Conservation (phyloP, 2,113 vertebrate genomes). For the Proterorhinus semilunaris region DNA sequence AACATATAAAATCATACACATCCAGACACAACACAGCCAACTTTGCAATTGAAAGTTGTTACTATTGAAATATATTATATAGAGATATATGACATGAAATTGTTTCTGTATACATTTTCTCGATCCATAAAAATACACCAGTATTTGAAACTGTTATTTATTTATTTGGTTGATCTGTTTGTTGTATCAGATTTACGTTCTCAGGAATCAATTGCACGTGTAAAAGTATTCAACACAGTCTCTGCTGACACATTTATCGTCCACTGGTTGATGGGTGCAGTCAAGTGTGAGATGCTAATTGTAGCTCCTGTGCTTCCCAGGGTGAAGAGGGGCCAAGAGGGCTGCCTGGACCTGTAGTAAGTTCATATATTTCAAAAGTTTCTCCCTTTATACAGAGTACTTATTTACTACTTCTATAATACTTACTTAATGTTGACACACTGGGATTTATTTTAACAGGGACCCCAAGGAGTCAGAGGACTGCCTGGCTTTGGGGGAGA, state of each 20-base stretch:
- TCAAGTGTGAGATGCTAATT: not conserved
- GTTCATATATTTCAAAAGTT: conserved; percentile 25
- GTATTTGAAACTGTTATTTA: too few relatives aligned
- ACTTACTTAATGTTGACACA: not conserved
- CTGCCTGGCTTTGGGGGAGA: conserved; percentile 77
- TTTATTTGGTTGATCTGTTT: too few relatives aligned
- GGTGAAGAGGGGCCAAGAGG: conserved; percentile 72
- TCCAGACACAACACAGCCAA: too few relatives aligned
- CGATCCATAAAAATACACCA: too few relatives aligned
- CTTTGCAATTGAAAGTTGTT: too few relatives aligned
- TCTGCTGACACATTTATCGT: not conserved
- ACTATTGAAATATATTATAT: too few relatives aligned
- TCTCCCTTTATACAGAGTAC: not conserved
- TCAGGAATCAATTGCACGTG: not conserved
- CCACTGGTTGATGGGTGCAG: not conserved
- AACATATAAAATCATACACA: too few relatives aligned
- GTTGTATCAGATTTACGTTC: too few relatives aligned
- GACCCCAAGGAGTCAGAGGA: conserved; percentile 78
- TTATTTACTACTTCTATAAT: not conserved
- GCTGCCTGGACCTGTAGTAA: conserved; percentile 67
- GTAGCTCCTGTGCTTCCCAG: conserved; percentile 42
- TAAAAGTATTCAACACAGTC: not conserved
- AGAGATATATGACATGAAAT: too few relatives aligned
- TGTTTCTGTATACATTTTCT: too few relatives aligned
- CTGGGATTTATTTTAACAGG: conserved; percentile 68